Percentiles rank a stretch among this genome's conserved stretches.
Conservation (phyloP, 1,140 invertebrate genomes). For the Acarapis woodi region DNA sequence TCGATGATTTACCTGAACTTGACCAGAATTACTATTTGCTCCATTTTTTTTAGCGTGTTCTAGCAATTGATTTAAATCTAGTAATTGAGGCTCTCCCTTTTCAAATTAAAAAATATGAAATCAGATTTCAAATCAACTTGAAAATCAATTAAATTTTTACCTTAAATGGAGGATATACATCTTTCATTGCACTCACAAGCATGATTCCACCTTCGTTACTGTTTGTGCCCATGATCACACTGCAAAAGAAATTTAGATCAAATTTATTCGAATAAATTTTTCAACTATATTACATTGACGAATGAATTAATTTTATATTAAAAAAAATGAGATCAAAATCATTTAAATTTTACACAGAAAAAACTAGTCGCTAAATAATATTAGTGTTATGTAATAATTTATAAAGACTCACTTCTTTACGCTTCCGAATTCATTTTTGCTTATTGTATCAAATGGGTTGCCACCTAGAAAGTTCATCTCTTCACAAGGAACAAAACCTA, state of each 20-base stretch:
- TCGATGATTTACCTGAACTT: not conserved
- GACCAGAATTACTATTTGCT: not conserved
- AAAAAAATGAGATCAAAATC: too few species aligned
- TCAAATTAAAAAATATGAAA: too few species aligned
- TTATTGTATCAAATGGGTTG: not conserved
- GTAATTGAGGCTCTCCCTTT: not conserved
- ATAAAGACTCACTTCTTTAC: too few species aligned
- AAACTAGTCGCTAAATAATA: too few species aligned
- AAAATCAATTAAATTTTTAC: too few species aligned
- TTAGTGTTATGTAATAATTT: too few species aligned
- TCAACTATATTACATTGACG: too few species aligned
- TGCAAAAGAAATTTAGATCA: too few species aligned
- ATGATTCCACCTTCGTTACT: not conserved
- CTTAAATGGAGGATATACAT: not conserved
- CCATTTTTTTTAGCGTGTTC: not conserved
- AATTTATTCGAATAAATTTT: too few species aligned
- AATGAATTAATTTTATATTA: too few species aligned
- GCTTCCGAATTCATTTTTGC: not conserved
- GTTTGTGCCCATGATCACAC: not conserved
- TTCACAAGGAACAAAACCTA: not conserved
- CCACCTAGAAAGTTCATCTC: not conserved
- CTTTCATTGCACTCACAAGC: not conserved
- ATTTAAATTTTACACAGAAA: too few species aligned
- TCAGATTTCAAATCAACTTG: too few species aligned
- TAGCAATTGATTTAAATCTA: not conserved